These are phyloP conservation scores for Dipodomys stephensi DNA, from an alignment of 2,113 vertebrate species.

Conservation along the genomic window DNA sequence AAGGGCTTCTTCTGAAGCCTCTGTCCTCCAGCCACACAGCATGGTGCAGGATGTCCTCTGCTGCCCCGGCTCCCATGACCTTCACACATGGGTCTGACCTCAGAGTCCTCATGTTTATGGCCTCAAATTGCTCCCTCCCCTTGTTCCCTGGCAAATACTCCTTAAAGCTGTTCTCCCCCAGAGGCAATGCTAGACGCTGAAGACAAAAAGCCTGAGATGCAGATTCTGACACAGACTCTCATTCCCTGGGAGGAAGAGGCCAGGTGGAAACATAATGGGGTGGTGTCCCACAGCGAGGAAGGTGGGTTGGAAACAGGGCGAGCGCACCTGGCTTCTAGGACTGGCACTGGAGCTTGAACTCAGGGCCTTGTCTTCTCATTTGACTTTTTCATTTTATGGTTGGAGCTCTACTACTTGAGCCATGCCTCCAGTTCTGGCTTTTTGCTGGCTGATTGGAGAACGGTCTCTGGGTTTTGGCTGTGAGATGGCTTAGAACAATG, in stretches of 20 bases:
- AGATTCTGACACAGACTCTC: neutral
- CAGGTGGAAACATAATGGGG: neutral
- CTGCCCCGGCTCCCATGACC: too few species aligned
- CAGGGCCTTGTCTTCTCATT: too few species aligned
- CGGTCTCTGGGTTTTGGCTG: too few species aligned
- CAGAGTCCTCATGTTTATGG: neutral
- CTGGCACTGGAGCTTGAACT: too few species aligned
- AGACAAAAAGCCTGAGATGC: neutral
- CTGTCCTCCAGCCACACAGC: neutral
- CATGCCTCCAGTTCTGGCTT: too few species aligned
- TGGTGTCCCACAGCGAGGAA: neutral
- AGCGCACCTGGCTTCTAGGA: neutral
- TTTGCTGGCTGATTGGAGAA: too few species aligned
- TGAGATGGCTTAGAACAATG: too few species aligned
- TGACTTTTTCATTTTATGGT: too few species aligned
- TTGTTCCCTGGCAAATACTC: neutral
- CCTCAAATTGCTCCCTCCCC: neutral
- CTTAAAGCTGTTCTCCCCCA: neutral
- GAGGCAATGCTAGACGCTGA: neutral
- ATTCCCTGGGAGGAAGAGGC: neutral
- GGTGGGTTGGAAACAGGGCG: neutral
- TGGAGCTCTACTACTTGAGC: too few species aligned
- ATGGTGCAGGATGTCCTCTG: fast-evolving
- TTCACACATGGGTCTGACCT: neutral
- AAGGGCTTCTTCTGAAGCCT: neutral